Evolutionary conservation across 2,797 vertebrate genomes (phyloP).

Genomic region (Anomalospiza imberbis): DNA sequence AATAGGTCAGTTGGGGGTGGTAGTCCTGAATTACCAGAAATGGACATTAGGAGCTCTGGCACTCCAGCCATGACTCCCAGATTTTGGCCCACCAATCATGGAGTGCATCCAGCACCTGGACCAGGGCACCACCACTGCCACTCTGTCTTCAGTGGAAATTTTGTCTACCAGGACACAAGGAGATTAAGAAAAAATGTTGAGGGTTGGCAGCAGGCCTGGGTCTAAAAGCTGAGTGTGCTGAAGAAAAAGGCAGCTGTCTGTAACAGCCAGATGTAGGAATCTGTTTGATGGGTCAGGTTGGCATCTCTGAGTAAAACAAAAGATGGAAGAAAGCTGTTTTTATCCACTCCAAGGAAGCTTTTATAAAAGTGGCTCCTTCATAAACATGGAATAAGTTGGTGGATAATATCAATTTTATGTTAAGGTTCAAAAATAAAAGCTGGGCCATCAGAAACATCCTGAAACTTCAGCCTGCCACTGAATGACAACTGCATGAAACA

Average conservation of each 20-base stretch:
- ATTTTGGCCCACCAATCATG: background rate
- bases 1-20: background rate
- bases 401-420: conserved; percentile 11
- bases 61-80: background rate
- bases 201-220: conserved; percentile 16
- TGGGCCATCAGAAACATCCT: conserved; percentile 57
- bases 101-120: background rate
- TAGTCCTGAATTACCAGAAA: background rate
- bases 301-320: conserved; percentile 6
- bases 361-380: background rate
- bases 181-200: conserved; percentile 62
- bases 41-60: conserved; percentile 7
- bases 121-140: background rate
- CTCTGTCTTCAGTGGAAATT: conserved; percentile 43
- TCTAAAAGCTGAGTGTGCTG: background rate
- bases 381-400: background rate
- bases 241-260: conserved; percentile 49
- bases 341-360: background rate
- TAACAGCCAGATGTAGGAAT: conserved; percentile 1
- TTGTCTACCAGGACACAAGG: background rate
- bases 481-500: conserved; percentile 49
- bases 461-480: conserved; percentile 43
- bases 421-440: conserved; percentile 47
- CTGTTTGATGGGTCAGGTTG: background rate
- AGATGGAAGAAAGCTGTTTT: background rate